Evolutionary conservation across 2,113 vertebrate genomes (phyloP).

Genomic region (Platysteira castanea): DNA sequence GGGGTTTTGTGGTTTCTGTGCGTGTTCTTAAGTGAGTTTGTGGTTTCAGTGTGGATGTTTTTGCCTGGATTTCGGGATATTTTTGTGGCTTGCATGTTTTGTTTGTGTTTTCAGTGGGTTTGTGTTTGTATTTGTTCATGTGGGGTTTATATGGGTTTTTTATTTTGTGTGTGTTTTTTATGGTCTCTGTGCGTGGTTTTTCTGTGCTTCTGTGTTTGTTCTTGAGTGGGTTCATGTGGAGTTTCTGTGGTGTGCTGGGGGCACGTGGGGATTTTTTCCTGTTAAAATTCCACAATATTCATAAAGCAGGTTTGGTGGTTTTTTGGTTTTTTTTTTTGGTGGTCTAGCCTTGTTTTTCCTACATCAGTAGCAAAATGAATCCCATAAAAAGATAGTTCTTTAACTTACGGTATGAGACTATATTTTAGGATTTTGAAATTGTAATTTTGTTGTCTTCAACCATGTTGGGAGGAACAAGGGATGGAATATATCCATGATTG

Average conservation of each 20-base stretch:
- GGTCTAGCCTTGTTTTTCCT: neutral
- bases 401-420: neutral
- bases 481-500: neutral
- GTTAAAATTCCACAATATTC: neutral
- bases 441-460: neutral
- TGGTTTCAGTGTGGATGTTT: neutral
- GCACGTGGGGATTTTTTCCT: neutral
- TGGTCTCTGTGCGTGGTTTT: neutral
- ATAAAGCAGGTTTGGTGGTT: no score
- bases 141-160: neutral
- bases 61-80: neutral
- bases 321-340: neutral
- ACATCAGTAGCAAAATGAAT: neutral
- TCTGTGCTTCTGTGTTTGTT: neutral
- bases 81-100: neutral
- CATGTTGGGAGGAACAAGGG: neutral
- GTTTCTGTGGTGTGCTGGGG: neutral
- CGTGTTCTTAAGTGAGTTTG: neutral
- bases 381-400: neutral
- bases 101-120: neutral
- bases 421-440: neutral
- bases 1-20: neutral
- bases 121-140: neutral
- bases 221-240: accelerated
- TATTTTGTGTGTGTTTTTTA: neutral